These are phyloP conservation scores for Metaphire vulgaris DNA, from an alignment of 1,140 invertebrate genomes.

Conservation along the genomic window DNA sequence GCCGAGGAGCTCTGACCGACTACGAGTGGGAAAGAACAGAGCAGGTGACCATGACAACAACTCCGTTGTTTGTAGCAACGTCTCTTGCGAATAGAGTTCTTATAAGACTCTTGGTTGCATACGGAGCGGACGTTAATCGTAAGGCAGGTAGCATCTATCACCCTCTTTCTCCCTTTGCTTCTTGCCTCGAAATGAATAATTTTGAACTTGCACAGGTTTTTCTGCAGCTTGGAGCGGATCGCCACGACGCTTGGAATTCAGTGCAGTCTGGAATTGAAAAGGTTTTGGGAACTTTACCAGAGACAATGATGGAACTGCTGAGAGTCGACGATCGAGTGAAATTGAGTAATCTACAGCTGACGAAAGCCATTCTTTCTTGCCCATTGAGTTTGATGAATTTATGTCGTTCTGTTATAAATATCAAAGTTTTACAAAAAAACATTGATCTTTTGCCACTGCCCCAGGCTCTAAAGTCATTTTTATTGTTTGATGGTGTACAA, in stretches of 20 bases:
- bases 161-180: background rate
- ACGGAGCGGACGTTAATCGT: background rate
- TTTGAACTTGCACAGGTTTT: background rate
- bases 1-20: background rate
- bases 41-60: background rate
- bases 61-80: background rate
- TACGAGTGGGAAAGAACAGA: background rate
- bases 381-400: background rate
- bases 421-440: background rate
- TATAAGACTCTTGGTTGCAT: background rate
- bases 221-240: background rate
- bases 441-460: background rate
- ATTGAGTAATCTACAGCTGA: background rate
- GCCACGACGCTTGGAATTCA: background rate
- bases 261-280: background rate
- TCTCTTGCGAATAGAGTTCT: background rate
- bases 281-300: background rate
- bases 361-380: background rate
- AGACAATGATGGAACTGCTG: background rate
- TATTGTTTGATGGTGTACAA: background rate
- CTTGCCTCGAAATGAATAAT: background rate
- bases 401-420: background rate
- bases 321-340: background rate
- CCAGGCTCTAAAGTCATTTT: background rate
- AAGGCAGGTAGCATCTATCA: background rate